phyloP scores from a whole-genome alignment of 2,888 invertebrate genomes.

The Dasypolia templi region DNA sequence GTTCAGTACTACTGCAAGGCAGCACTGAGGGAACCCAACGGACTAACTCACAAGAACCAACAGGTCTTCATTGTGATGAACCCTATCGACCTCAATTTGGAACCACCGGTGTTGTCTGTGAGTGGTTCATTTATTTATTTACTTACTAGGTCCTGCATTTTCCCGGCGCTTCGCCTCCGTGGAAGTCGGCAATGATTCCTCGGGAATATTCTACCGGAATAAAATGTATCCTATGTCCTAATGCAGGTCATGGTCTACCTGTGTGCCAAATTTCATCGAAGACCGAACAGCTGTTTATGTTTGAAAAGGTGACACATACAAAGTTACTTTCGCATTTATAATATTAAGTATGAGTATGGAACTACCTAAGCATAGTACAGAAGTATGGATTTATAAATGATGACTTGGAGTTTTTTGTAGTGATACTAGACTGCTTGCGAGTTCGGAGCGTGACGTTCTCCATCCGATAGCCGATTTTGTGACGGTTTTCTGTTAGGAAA shows the following conservation, averaged over 20 bases:
- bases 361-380: background rate
- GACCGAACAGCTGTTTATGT: background rate
- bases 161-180: background rate
- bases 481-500: background rate
- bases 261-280: background rate
- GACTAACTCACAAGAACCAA: conserved; percentile 97
- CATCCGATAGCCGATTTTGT: background rate
- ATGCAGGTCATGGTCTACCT: background rate
- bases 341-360: background rate
- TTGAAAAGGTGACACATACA: background rate
- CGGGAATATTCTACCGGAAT: no score
- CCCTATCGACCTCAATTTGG: conserved; percentile 97
- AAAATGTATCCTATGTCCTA: background rate
- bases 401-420: background rate
- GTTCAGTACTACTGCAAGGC: conserved; percentile 98
- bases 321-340: background rate
- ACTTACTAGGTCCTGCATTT: background rate
- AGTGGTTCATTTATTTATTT: conserved; percentile 80
- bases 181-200: no score
- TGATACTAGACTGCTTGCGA: background rate
- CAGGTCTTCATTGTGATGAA: conserved; percentile 99
- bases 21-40: conserved; percentile 96
- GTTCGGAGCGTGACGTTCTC: no score
- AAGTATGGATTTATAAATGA: background rate
- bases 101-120: conserved; percentile 96